Evolutionary conservation across 2,888 invertebrate genomes (phyloP).

Genomic region (Pheosia gnoma): DNA sequence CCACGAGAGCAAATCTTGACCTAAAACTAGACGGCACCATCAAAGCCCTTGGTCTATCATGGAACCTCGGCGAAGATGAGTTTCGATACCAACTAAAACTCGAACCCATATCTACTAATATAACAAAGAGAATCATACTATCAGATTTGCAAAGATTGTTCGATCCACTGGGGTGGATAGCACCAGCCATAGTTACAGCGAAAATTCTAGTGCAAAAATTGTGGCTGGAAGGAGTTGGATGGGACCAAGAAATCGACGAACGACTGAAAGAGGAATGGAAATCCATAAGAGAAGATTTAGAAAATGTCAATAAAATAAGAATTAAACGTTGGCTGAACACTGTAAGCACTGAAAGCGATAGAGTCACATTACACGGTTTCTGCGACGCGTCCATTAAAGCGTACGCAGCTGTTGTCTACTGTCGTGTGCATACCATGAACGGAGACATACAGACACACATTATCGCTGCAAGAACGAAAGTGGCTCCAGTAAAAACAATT

Average conservation of each 20-base stretch:
- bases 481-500: background rate
- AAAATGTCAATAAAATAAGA: constrained; percentile 13
- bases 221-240: constrained; percentile 17
- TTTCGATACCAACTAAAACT: constrained; percentile 29
- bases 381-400: constrained; percentile 8
- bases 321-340: constrained; percentile 13
- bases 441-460: no score
- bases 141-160: constrained; percentile 21
- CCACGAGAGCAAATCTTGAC: constrained; percentile 12
- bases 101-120: background rate
- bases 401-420: constrained; percentile 6
- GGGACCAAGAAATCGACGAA: constrained; percentile 21
- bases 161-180: constrained; percentile 27
- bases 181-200: constrained; percentile 11
- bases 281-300: constrained; percentile 11
- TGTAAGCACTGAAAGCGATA: background rate
- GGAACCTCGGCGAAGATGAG: constrained; percentile 29
- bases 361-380: constrained; percentile 9
- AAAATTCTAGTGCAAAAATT: constrained; percentile 29
- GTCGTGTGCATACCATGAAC: no score
- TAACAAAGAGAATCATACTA: constrained; percentile 20
- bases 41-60: constrained; percentile 28
- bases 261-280: constrained; percentile 17
- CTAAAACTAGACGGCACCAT: constrained; percentile 24
- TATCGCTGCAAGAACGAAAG: background rate